Base-by-base conservation (phyloP, 2,797 vertebrate species). In the Xenops minutus region DNA sequence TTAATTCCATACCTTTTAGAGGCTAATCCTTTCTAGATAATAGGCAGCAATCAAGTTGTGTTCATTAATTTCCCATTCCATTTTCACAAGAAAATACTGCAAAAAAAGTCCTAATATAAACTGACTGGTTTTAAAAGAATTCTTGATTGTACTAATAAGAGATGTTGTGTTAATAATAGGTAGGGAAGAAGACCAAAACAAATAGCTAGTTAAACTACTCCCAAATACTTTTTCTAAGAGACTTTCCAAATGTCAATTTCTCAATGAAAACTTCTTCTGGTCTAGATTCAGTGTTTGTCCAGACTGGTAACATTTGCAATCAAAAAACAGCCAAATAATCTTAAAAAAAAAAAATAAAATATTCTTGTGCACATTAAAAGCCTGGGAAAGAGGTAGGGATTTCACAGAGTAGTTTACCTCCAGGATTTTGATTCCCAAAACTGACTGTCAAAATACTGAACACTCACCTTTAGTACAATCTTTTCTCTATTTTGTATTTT, bases 251-350 rank as follows among this genome's bases (percentile, higher is more conserved):
- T n/a, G 51, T 12, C 27, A 55, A 0, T 26, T 59, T 77, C 43
- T 14, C 24, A 36, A 23, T 3, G 20, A 26, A 24, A 7, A 15
- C 0, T 4, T 54, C 29, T 32, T 49, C 46, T 46, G n/a, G 2
- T 77, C 16, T 59, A 22, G 79, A 43, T 80, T 80, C 80, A 20
- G 2, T 37, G 41, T 7, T 23, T 80, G 12, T 26, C 34, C 8
- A 34, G 9, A 6, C 7, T 29, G 19, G 10, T 67, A 15, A 59
- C 8, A 27, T 16, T 12, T 4, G 7, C 4, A 72, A 43, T 23
- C 30, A 63, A 21, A 72, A 81, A 71, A 46, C 1, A 54, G 4
- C 7, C 6, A 62, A 44, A 5, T 12, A 1, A 30, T 49, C 7
- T 16, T 26, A 64, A 74, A 75, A 75, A 26, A 74, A 66, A 46